Conservation (phyloP, 2,797 vertebrate genomes). For the Pipistrellus nathusii region DNA sequence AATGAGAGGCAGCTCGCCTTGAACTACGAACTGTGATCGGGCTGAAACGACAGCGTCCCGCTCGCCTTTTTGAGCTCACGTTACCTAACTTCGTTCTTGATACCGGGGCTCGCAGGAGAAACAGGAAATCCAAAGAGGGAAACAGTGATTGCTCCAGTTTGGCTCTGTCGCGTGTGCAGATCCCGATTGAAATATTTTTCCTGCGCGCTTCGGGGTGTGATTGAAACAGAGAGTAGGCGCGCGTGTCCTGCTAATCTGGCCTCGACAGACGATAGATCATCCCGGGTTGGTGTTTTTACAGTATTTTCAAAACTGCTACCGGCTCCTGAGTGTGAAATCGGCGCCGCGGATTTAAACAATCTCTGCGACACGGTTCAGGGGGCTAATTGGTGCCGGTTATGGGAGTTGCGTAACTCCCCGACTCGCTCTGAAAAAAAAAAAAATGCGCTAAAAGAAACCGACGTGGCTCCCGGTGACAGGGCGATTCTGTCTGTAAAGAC, state of each 20-base stretch:
- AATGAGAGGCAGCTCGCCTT: slow-evolving; percentile 70
- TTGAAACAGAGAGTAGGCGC: neutral
- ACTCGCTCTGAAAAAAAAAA: neutral
- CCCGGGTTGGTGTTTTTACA: neutral
- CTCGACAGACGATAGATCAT: slow-evolving; percentile 29
- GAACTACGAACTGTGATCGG: slow-evolving; percentile 64
- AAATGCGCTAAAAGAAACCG: neutral
- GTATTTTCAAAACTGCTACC: slow-evolving; percentile 41
- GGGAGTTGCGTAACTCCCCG: neutral
- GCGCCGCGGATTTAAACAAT: neutral
- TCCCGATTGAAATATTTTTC: neutral
- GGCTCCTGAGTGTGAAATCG: neutral
- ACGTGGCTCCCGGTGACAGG: neutral
- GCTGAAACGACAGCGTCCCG: slow-evolving; percentile 44
- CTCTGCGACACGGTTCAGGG: neutral
- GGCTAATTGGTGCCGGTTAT: neutral
- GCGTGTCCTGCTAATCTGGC: slow-evolving; percentile 14
- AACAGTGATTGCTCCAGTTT: slow-evolving; percentile 15
- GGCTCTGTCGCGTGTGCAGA: neutral
- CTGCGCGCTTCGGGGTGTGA: neutral
- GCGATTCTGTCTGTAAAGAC: accelerated
- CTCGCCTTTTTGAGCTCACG: slow-evolving; percentile 32
- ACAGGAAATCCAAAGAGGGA: slow-evolving; percentile 12
- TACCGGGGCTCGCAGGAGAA: slow-evolving; percentile 33
- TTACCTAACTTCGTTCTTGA: slow-evolving; percentile 50